A percentile compares a stretch with the other conserved stretches of the same genome.
Conservation (phyloP, 2,888 invertebrate genomes). For the Ormyrus rosae region DNA sequence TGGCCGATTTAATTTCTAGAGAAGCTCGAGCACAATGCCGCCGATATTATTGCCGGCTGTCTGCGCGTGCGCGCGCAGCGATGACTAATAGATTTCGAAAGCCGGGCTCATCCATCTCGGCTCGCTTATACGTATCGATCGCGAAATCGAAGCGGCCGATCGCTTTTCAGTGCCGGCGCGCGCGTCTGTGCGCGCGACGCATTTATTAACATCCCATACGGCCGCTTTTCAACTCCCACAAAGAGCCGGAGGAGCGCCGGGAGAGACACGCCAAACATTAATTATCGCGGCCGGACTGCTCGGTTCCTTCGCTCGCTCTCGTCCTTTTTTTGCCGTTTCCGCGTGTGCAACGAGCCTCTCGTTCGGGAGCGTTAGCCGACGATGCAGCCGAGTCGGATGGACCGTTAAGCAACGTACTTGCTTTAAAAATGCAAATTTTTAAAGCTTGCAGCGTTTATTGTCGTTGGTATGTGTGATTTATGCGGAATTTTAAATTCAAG, state of each 20-base stretch:
- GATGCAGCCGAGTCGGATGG: too few relatives aligned
- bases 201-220: conserved; percentile 66
- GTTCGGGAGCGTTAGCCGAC: too few relatives aligned
- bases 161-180: conserved; percentile 51
- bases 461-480: too few relatives aligned
- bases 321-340: neutral
- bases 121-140: conserved; percentile 59
- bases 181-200: conserved; percentile 51
- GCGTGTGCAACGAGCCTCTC: too few relatives aligned
- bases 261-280: conserved; percentile 25
- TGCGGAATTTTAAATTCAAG: too few relatives aligned
- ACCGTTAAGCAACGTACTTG: too few relatives aligned
- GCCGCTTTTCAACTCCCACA: conserved; percentile 34
- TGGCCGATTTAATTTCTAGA: conserved; percentile 33
- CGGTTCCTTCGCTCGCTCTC: neutral
- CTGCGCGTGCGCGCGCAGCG: conserved; percentile 67
- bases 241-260: too few relatives aligned
- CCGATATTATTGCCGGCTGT: conserved; percentile 61
- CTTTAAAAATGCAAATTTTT: too few relatives aligned
- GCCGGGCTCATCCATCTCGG: conserved; percentile 70
- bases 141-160: conserved; percentile 67
- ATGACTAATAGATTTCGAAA: conserved; percentile 74
- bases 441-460: too few relatives aligned
- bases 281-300: conserved; percentile 15
- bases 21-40: conserved; percentile 55